Evolutionary conservation across 2,113 vertebrate genomes (phyloP), one percentile per base, ranked within the genome.

Genomic region (Amia ocellicauda): DNA sequence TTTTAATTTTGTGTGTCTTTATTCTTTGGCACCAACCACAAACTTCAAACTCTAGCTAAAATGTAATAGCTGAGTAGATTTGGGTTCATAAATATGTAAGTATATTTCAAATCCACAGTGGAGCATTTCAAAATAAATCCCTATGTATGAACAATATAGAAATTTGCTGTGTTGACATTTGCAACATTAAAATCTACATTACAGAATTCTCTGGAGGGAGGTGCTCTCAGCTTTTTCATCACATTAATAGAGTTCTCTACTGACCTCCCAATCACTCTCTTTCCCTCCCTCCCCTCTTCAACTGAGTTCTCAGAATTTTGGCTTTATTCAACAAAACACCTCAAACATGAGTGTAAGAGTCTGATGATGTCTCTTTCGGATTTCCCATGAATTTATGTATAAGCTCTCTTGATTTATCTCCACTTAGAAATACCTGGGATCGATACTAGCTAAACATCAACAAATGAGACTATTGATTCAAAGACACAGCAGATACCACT

Each of bases 381-480:
- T 40, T 40, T 19, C 1, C 29, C 29, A 13, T 23, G 31, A 58
- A 58, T 41, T 29, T 58, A 58, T 55, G 63, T 60, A 56, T 60
- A 59, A 59, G 54, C 26, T 52, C 36, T 64, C 66, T 40, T 69
- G 68, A 73, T 66, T 55, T 63, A 56, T 27, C 54, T 43, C 31
- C 29, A 45, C 43, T 62, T 58, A 41, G 56, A 31, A 16, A 29
- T 17, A 14, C 3, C 29, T 31, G n/a, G 16, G 50, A 66, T 69
- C 71, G 60, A 69, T 73, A 60, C 1, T 29, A 40, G 16, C 56
- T 22, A 41, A 40, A 58, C 45, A 69, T 59, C 42, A 66, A 66
- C 67, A 69, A 69, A 73, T 55, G 55, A 22, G 60, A 43, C 20
- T 61, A 69, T 69, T 66, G 72, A 74, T 68, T 52, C 24, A 47